These are phyloP conservation scores for Larimichthys polyactis DNA, from an alignment of 2,113 vertebrate genomes.

Conservation along the genomic window DNA sequence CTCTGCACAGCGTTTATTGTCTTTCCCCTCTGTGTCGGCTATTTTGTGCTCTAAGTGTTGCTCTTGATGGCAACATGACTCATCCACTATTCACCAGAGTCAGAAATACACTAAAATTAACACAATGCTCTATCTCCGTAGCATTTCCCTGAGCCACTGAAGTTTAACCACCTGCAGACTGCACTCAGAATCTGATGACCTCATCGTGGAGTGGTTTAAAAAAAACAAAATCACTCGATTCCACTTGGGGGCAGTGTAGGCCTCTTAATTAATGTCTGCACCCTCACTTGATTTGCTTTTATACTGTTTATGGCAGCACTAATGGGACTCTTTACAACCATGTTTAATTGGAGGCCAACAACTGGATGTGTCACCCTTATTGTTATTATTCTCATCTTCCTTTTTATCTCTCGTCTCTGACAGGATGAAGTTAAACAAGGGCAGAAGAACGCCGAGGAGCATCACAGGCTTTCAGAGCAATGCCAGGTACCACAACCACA, in stretches of 20 bases:
- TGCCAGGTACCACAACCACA: conserved; percentile 64
- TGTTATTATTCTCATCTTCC: conserved; percentile 13
- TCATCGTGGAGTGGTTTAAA: conserved; percentile 16
- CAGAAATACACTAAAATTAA: conserved; percentile 12
- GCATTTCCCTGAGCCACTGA: conserved; percentile 8
- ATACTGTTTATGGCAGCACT: conserved; percentile 34
- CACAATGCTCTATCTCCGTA: conserved; percentile 3
- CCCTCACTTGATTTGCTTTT: conserved; percentile 18
- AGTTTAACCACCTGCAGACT: conserved; percentile 4
- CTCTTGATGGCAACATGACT: conserved; percentile 48
- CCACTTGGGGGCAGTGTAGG: conserved; percentile 79
- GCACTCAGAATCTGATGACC: conserved; percentile 14
- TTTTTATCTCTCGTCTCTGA: conserved; percentile 30
- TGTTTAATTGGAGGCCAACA: conserved; percentile 45
- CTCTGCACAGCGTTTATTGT: conserved; percentile 19
- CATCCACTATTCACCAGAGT: conserved; percentile 33
- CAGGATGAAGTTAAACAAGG: conserved; percentile 70
- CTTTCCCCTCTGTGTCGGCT: background rate
- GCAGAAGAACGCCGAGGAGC: conserved; percentile 56
- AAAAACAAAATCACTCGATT: conserved; percentile 4
- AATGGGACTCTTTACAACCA: conserved; percentile 35
- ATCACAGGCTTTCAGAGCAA: conserved; percentile 62
- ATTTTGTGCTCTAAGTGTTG: conserved; percentile 17
- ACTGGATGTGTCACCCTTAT: conserved; percentile 34
- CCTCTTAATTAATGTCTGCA: conserved; percentile 16